Evolutionary conservation across 53 echinoderm and acorn worm species (phyloP).

Genomic region (Stichopus horrens): DNA sequence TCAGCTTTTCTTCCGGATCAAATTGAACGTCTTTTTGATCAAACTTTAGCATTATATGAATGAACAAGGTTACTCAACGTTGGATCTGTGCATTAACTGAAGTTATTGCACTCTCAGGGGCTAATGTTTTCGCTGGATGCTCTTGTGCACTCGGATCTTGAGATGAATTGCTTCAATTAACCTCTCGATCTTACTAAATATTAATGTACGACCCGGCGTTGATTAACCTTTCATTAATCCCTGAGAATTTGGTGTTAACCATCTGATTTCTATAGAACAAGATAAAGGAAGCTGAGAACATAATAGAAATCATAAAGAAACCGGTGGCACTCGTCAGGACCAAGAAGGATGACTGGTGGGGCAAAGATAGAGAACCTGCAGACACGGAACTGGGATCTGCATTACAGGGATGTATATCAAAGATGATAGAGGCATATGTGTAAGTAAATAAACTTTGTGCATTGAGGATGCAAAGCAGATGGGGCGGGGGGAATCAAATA

Average conservation of each 20-base stretch:
- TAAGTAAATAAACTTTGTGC: constrained; percentile 33
- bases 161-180: not conserved
- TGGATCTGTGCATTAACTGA: too few relatives aligned
- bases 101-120: too few relatives aligned
- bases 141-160: not conserved
- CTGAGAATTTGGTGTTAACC: not conserved
- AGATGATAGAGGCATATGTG: constrained; percentile 69
- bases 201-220: not conserved
- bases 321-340: constrained; percentile 57
- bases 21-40: too few relatives aligned
- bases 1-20: too few relatives aligned
- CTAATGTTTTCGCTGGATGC: too few relatives aligned
- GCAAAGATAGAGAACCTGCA: constrained; percentile 41
- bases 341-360: constrained; percentile 54
- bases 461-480: too few relatives aligned
- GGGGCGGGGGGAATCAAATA: too few relatives aligned
- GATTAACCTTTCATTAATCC: not conserved
- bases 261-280: constrained; percentile 48
- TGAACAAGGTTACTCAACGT: too few relatives aligned
- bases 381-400: constrained; percentile 58
- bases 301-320: constrained; percentile 61
- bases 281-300: constrained; percentile 51
- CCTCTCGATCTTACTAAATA: not conserved
- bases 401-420: constrained; percentile 47
- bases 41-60: too few relatives aligned